Evolutionary conservation across 2,113 vertebrate genomes (phyloP), one percentile per base, ranked within the genome.

Genomic region (Solea solea): DNA sequence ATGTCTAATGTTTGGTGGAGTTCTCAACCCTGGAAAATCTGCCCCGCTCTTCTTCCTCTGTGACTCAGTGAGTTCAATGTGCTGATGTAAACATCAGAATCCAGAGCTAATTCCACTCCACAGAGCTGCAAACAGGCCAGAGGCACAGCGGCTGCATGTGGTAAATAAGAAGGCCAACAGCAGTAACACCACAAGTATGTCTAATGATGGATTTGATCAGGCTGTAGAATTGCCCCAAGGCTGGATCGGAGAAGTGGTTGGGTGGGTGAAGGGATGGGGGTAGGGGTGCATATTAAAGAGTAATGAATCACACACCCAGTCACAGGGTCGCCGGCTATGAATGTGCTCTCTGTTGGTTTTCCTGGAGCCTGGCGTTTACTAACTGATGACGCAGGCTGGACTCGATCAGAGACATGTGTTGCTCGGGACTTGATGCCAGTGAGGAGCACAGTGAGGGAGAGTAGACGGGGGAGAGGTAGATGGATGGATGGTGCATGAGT

Each of bases 251-350:
- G 88, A 90, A 88, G 88, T 82, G 84, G 88, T 89, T 72, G 83
- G 80, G 76, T 72, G 76, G 81, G 83, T 86, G 81, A 69, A 82
- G 65, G 67, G 75, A 69, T 64, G 80, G 82, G 81, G 86, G 83
- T 71, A 78, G 82, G 85, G 79, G 81, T 76, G 85, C 87, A 90
- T 92, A 92, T 91, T 93, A 93, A 92, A 94, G 89, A 89, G 90
- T 93, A 93, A 93, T 93, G 92, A 93, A 93, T 93, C 93, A 93
- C 92, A 94, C 90, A 93, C 92, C 85, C 91, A 93, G 93, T 94
- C 93, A 94, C 92, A 93, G 91, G 93, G 92, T 92, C 89, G 91
- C 88, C 83, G 9, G 86, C 88, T 88, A 94, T 94, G 92, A 94
- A 94, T 94, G 93, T 93, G 84, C 86, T 94, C 93, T 93, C 93